A percentile compares a stretch with the other conserved stretches of the same genome.
phyloP scores from a whole-genome alignment of 1,140 invertebrate species.

The Achatina immaculata region DNA sequence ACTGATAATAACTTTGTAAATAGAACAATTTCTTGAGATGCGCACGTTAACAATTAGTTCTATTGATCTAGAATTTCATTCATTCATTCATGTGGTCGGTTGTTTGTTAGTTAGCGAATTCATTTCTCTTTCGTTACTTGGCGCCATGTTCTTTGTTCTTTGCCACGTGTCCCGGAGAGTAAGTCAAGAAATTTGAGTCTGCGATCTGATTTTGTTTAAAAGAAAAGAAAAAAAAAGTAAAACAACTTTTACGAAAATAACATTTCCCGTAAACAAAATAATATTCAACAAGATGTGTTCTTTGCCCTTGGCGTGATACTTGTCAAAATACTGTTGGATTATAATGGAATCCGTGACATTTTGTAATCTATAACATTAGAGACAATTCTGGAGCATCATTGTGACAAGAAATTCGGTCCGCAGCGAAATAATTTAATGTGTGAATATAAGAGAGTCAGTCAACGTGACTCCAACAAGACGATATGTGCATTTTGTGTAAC shows the following conservation, averaged over 20 bases:
- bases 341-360: too few relatives aligned
- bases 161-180: background rate
- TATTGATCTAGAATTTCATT: background rate
- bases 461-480: too few relatives aligned
- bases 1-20: background rate
- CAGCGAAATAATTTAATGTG: too few relatives aligned
- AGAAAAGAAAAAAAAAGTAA: background rate
- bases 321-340: too few relatives aligned
- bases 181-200: background rate
- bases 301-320: background rate
- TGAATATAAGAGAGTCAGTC: too few relatives aligned
- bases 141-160: too few relatives aligned
- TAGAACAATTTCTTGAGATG: background rate
- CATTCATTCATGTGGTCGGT: constrained; percentile 2
- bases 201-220: background rate
- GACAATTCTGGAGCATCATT: too few relatives aligned
- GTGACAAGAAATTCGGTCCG: too few relatives aligned
- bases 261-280: background rate
- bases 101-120: background rate
- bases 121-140: too few relatives aligned
- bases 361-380: too few relatives aligned
- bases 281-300: background rate
- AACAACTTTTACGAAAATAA: too few relatives aligned
- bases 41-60: background rate
- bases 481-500: too few relatives aligned